Evolutionary conservation across 2,797 vertebrate species (phyloP), one percentile per base, ranked within the genome.

Genomic region (Parotocinclus haroldoi): DNA sequence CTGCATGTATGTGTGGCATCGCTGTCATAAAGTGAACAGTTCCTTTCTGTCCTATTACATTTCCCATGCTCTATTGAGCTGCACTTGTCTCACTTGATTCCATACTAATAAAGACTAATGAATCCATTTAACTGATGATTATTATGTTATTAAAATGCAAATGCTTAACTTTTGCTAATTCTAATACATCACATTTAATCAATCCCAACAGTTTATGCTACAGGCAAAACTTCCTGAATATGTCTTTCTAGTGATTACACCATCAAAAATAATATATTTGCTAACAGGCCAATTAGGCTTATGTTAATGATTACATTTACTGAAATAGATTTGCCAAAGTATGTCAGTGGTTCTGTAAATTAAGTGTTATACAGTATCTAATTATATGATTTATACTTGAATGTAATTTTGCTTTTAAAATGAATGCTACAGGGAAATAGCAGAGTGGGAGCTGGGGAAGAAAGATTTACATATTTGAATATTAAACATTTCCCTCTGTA

Each of bases 91-190:
- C 72, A 84, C 83, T 65, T 83, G 81, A 88, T 89, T 89, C 76
- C 71, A 84, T 90, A 87, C 85, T 95, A 98, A 96, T 95, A 92
- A 93, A 94, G 93, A 97, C 92, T 95, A 96, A 98, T 96, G 90
- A 90, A 93, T 92, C 91, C 54, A 92, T 95, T 93, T 93, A 92
- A 87, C 87, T 92, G 89, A 91, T 87, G 89, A 91, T 92, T 93
- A 94, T 89, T 92, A 91, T 89, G 91, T 91, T 93, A 96, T 97
- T 96, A 96, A 98, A 94, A 98, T 96, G 94, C 92, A 96, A 98
- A 96, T 95, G 84, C 85, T 89, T 94, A 87, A 86, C 91, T 93
- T 90, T 89, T 91, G 85, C 84, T 95, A 94, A 95, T 96, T 95
- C 88, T 91, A 91, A 85, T 83, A 89, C 91, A 95, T 93, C 90